A percentile compares a stretch with the other conserved stretches of the same genome.
phyloP scores from a whole-genome alignment of 2,797 vertebrate species.

The Xyrichtys novacula region DNA sequence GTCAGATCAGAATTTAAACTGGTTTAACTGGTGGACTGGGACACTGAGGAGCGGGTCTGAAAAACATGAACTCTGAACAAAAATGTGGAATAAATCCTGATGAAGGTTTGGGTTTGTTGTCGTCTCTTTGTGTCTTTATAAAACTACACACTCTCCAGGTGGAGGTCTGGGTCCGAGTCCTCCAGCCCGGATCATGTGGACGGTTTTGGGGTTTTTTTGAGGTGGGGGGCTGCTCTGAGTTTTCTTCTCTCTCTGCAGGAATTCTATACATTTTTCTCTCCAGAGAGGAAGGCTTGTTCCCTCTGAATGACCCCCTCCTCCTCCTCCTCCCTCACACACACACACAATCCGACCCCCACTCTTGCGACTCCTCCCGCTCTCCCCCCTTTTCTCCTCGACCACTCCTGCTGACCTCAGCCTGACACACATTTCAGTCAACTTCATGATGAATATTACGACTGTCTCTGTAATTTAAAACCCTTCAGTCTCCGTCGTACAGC shows the following conservation, averaged over 20 bases:
- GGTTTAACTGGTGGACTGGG: too few species aligned
- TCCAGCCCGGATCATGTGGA: neutral
- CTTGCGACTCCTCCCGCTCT: conserved; percentile 1
- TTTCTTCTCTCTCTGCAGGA: conserved; percentile 8
- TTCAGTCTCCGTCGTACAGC: neutral
- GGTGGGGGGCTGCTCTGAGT: neutral
- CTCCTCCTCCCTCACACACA: conserved; percentile 12
- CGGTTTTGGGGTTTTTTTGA: neutral
- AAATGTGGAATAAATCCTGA: too few species aligned
- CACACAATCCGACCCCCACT: neutral
- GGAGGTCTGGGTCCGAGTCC: neutral
- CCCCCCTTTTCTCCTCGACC: conserved; percentile 8
- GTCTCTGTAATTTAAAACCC: conserved; percentile 10
- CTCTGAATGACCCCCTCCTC: neutral
- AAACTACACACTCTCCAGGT: neutral
- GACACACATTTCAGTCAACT: conserved; percentile 51
- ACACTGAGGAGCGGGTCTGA: too few species aligned
- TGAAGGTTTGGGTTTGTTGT: too few species aligned
- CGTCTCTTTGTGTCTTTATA: neutral
- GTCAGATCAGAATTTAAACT: too few species aligned
- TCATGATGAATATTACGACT: conserved; percentile 26
- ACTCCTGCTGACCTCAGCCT: conserved; percentile 49
- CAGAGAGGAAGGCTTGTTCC: conserved; percentile 37
- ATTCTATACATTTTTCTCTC: conserved; percentile 39
- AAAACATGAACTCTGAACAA: too few species aligned